These are phyloP conservation scores for Pocota personata DNA, from an alignment of 2,888 invertebrate species.

Conservation along the genomic window DNA sequence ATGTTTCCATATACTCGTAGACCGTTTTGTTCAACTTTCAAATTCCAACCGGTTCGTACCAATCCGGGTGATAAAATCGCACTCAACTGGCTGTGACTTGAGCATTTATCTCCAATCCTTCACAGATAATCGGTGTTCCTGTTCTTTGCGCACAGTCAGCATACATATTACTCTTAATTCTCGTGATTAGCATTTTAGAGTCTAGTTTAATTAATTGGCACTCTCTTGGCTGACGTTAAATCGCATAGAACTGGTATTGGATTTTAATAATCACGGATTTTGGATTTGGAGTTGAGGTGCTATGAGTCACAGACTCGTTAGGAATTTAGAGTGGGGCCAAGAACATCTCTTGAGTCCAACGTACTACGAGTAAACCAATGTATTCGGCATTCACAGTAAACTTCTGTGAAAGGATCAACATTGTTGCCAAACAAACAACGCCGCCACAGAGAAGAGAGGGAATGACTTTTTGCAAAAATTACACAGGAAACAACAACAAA, in stretches of 20 bases:
- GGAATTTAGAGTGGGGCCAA: no score
- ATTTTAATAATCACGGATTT: neutral
- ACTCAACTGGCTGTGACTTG: neutral
- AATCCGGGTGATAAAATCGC: neutral
- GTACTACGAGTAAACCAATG: no score
- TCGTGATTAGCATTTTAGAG: constrained; percentile 16
- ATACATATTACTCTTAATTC: neutral
- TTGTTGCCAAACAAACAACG: no score
- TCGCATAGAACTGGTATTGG: neutral
- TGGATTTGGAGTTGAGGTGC: neutral
- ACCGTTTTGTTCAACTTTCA: constrained; percentile 15
- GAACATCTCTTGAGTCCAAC: no score
- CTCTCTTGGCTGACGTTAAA: neutral
- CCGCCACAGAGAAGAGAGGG: neutral
- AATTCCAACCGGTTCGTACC: constrained; percentile 6
- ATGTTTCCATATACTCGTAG: neutral
- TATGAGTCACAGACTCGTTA: neutral
- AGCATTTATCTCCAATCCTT: neutral
- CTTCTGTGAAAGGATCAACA: no score
- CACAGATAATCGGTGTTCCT: neutral
- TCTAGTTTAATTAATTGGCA: constrained; percentile 15
- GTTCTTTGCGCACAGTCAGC: neutral
- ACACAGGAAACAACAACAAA: neutral
- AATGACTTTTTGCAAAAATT: neutral
- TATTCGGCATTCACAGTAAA: no score